Evolutionary conservation across 2,113 vertebrate species (phyloP), one percentile per base, ranked within the genome.

Genomic region (Silurus glanis): DNA sequence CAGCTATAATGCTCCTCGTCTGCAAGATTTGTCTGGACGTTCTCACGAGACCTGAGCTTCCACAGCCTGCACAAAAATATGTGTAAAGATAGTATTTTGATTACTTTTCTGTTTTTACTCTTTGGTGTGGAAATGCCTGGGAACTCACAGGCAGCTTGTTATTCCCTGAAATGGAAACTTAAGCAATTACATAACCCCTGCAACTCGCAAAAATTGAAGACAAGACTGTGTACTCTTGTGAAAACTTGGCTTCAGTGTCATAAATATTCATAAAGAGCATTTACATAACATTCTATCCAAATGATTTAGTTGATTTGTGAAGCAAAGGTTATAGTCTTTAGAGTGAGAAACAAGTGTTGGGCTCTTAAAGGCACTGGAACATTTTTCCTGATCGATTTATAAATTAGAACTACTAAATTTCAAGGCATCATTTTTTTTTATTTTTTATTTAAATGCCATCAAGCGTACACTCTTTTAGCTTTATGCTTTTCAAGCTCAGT

Each of bases 101-200:
- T 78, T 51, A 13, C 10, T 25, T 66, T 25, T 75, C 74, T 55
- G 74, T 78, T 55, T 78, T 78, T 16, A 78, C n/a, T 25, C 59
- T 64, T 64, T 47, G 37, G 13, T 53, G 59, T 82, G 25, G 76
- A 78, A 89, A 90, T 86, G 88, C 87, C 85, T 90, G 90, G 90
- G 92, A 91, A 90, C 78, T 92, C 87, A 62, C 85, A 90, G 86
- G 83, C 80, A 87, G 81, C 82, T 83, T 92, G 82, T 91, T 85
- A 89, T 90, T 74, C 80, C 83, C 89, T 89, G 88, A 92, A 89
- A 91, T 92, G 82, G 88, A 91, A 91, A 91, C 71, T 82, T n/a
- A 67, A 83, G 89, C 83, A 75, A 78, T 85, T 62, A 53, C n/a
- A 28, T 78, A 85, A 85, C 4, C 14, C 21, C 45, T 64, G 37